A percentile compares a stretch with the other conserved stretches of the same genome.
These are phyloP conservation scores for Hemibagrus wyckioides DNA, from an alignment of 2,113 vertebrate species.

Conservation along the genomic window DNA sequence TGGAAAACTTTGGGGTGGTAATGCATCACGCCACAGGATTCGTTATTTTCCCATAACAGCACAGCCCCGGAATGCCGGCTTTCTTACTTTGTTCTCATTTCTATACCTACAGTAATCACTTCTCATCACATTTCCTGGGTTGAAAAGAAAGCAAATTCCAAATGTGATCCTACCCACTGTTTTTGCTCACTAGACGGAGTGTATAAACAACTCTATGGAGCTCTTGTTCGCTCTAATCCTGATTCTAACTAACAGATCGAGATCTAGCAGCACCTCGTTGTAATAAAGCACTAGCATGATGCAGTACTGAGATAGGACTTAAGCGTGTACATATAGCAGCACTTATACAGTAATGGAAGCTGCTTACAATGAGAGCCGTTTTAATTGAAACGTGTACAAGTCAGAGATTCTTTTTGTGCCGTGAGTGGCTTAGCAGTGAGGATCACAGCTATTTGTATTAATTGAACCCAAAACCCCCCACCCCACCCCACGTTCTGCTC, in stretches of 20 bases:
- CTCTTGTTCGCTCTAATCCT: slow-evolving; percentile 62
- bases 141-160: not conserved
- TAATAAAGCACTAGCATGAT: slow-evolving; percentile 27
- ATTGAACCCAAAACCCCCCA: no score
- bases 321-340: slow-evolving; percentile 53
- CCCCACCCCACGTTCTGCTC: slow-evolving; percentile 53
- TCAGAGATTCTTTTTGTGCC: slow-evolving; percentile 59
- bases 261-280: slow-evolving; percentile 12
- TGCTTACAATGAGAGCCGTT: slow-evolving; percentile 58
- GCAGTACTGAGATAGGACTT: slow-evolving; percentile 25
- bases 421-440: slow-evolving; percentile 57
- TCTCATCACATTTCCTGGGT: not conserved
- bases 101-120: not conserved
- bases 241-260: slow-evolving; percentile 55
- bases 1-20: not conserved
- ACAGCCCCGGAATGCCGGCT: not conserved
- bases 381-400: slow-evolving; percentile 64
- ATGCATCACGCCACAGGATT: not conserved
- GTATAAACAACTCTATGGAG: not conserved
- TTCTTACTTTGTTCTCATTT: not conserved
- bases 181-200: not conserved
- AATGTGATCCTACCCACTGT: not conserved
- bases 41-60: not conserved
- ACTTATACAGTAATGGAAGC: slow-evolving; percentile 56
- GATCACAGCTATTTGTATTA: slow-evolving; percentile 72